Percentiles rank a stretch among this genome's conserved stretches.
Evolutionary conservation across 2,797 vertebrate genomes (phyloP).

Genomic region (Epinephelus awoara): DNA sequence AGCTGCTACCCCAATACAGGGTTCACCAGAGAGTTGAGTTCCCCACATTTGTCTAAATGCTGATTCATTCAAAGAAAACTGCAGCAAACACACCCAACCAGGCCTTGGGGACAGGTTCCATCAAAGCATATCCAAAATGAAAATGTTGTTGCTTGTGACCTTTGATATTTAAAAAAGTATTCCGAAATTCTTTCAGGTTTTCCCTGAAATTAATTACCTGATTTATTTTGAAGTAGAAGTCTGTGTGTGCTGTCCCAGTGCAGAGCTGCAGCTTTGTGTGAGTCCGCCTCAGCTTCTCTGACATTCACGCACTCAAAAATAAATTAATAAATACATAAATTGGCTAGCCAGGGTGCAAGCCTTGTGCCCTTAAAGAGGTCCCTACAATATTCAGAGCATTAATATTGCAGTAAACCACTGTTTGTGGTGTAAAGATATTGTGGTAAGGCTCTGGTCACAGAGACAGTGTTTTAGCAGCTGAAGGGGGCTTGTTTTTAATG

Average conservation of each 20-base stretch:
- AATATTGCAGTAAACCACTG: no score
- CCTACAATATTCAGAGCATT: no score
- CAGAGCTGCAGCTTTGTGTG: not conserved
- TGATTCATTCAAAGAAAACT: not conserved
- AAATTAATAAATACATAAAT: no score
- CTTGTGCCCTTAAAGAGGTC: not conserved
- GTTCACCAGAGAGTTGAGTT: not conserved
- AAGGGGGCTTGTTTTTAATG: no score
- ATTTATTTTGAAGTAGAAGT: not conserved
- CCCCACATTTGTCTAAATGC: not conserved
- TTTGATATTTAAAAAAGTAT: not conserved
- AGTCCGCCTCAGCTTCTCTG: not conserved
- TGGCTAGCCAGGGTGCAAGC: no score
- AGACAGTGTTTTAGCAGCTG: no score
- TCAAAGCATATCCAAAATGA: constrained; percentile 4
- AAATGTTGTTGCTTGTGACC: not conserved
- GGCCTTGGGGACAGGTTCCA: not conserved
- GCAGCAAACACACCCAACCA: not conserved
- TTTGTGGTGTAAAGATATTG: no score
- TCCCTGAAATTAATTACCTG: not conserved
- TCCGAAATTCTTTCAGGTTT: not conserved
- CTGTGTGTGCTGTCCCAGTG: not conserved
- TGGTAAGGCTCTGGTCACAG: no score
- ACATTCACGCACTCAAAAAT: not conserved
- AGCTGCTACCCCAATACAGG: no score